phyloP scores from a whole-genome alignment of 2,888 invertebrate species.

The Pelosia muscerda region DNA sequence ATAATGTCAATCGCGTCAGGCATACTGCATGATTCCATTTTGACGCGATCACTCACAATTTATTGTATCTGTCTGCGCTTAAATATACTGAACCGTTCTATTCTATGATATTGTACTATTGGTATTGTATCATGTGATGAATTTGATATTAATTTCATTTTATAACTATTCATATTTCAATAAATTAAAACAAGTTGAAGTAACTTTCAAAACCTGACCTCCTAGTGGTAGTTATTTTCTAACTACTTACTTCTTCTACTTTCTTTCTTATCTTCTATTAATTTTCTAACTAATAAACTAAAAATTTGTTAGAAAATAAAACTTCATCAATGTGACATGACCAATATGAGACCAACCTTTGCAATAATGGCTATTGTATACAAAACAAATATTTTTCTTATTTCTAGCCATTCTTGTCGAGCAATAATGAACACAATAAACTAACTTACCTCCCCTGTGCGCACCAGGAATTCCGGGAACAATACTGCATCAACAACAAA shows the following conservation, averaged over 20 bases:
- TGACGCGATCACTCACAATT: background rate
- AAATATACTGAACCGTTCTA: background rate
- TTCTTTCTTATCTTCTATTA: too few relatives aligned
- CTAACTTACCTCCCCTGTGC: conserved; percentile 9
- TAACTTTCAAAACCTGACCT: too few relatives aligned
- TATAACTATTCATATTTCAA: background rate
- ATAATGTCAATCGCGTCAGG: background rate
- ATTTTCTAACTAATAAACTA: too few relatives aligned
- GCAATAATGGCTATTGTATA: background rate
- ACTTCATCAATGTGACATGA: too few relatives aligned
- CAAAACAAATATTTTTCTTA: conserved; percentile 8
- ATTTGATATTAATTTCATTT: background rate
- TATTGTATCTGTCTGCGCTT: background rate
- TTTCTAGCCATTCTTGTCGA: background rate
- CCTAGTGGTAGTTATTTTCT: too few relatives aligned
- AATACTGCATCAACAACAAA: conserved; percentile 97
- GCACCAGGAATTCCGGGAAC: conserved; percentile 94
- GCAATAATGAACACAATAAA: background rate
- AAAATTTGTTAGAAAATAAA: too few relatives aligned
- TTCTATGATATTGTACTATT: background rate
- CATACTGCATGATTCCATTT: background rate
- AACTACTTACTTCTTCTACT: too few relatives aligned
- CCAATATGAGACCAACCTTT: background rate
- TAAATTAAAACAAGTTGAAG: too few relatives aligned
- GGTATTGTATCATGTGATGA: background rate